phyloP scores from a whole-genome alignment of 92 coral and sea anemone genomes.

The Heteractis magnifica region DNA sequence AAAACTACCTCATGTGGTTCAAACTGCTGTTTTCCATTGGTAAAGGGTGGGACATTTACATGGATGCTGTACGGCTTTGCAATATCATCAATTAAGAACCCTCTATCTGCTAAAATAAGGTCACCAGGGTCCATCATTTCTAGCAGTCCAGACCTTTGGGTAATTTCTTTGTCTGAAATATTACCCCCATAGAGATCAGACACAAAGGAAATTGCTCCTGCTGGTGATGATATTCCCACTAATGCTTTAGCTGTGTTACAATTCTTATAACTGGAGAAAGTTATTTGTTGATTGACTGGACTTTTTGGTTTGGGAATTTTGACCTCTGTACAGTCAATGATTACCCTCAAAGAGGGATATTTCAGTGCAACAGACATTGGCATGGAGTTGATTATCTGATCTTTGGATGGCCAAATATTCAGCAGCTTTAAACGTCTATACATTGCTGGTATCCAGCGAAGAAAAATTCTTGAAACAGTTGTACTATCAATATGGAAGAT shows the following conservation, averaged over 20 bases:
- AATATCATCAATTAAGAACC: slow-evolving; percentile 16
- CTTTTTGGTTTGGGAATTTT: slow-evolving; percentile 26
- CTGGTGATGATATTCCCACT: slow-evolving; percentile 30
- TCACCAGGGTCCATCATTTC: slow-evolving; percentile 13
- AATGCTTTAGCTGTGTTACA: slow-evolving; percentile 32
- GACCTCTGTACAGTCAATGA: slow-evolving; percentile 3
- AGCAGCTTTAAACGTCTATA: slow-evolving; percentile 3
- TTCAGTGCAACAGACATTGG: slow-evolving; percentile 1
- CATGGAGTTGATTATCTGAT: background rate
- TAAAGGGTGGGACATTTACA: slow-evolving; percentile 24
- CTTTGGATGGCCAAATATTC: slow-evolving; percentile 6
- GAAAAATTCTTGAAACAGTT: background rate
- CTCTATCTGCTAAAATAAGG: slow-evolving; percentile 9
- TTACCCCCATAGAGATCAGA: slow-evolving; percentile 16
- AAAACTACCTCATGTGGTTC: slow-evolving; percentile 8
- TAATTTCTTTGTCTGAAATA: slow-evolving; percentile 12
- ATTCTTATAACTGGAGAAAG: slow-evolving; percentile 22
- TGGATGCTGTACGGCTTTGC: slow-evolving; percentile 14
- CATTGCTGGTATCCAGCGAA: slow-evolving; percentile 8
- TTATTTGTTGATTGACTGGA: slow-evolving; percentile 22
- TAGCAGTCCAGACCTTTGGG: slow-evolving; percentile 2
- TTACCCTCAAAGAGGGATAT: slow-evolving; percentile 2
- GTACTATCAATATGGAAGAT: background rate
- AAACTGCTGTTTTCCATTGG: slow-evolving; percentile 17
- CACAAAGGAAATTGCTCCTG: slow-evolving; percentile 27